Evolutionary conservation across 2,888 invertebrate species (phyloP), one percentile per base, ranked within the genome.

Genomic region (Omphaloscelis lunosa): DNA sequence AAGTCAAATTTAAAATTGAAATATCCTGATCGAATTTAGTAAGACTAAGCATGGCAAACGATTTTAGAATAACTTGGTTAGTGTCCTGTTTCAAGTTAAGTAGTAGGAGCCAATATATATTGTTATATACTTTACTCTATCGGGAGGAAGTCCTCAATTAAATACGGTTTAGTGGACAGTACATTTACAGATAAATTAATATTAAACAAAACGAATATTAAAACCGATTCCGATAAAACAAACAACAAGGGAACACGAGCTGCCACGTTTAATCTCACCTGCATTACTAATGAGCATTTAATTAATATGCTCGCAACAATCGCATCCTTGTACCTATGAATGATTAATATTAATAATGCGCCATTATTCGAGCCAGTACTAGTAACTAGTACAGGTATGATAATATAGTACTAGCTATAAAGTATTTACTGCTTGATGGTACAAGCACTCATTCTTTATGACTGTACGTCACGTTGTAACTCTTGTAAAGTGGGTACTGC

Each of bases 221-320:
- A 79, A 71, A 48, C 34, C 34, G 29, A 79, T 74, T 70, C 56
- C 74, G 77, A 63, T 76, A 82, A 75, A 77, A 71, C 61, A 76
- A 81, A 72, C 75, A 76, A 56, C 83, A 68, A 62, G 59, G n/a
- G 58, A 66, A 74, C 76, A 80, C 70, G 39, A 75, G 74, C 77
- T 66, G 67, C 56, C 61, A 72, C 72, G 41, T 86, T 76, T 75
- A 86, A 85, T 82, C 75, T 69, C 74, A 70, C 67, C 69, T 79
- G 83, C 84, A 87, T 87, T 82, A 83, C 80, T 79, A 80, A 90
- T 86, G 80, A 82, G 59, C 59, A 67, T 80, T 80, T 70, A 80
- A 89, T 89, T 88, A 89, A 82, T 85, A 89, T 90, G 87, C 86
- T 77, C 41, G 61, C 80, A 78, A 80, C 83, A 82, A 80, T 81